Evolutionary conservation across 2,888 invertebrate species (phyloP), one percentile per base, ranked within the genome.

Genomic region (Drosophila antonietae): DNA sequence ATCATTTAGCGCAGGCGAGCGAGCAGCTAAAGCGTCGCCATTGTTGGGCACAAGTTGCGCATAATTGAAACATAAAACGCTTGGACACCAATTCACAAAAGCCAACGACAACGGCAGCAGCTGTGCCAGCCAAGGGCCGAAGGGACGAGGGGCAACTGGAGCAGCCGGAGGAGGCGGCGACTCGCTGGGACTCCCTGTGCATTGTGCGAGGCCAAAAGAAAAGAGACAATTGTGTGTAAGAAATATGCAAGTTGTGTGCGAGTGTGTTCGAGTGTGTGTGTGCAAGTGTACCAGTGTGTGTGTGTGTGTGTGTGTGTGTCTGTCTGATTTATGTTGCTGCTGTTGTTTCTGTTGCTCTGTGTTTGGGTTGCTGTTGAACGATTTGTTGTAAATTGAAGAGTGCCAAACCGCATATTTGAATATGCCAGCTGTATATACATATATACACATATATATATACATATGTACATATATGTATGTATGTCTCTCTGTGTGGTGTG

Each of bases 71-170:
- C 78, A 80, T 81, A 85, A 88, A 83, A 88, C 86, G 85, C 89
- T 88, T 83, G 85, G 87, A 89, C 81, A 88, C 83, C 85, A 85
- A 90, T 88, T 85, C 90, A 90, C 88, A 86, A 86, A 82, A 88
- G 86, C 81, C 86, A 82, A 74, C 67, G 70, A 67, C 64, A 49
- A 70, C 20, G 43, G 56, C 67, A 14, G 58, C 46, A 37, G 35
- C 68, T 53, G 39, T 20, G 47, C 28, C 46, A 53, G 31, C 59
- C 12, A 7, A 1, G 23, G 35, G n/a, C 23, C 14, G 10, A 33
- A 39, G 53, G 64, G 35, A 10, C 41, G 37, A 39, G 37, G 37
- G 37, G 37, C 37, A 41, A 52, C 28, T 6, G 41, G 15, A 39
- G 56, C 43, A 43, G 51, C 39, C 15, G 10, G 4, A 15, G 12